Percentiles rank a stretch among this genome's conserved stretches.
phyloP scores from a whole-genome alignment of 2,888 invertebrate genomes.

The Drosophila kanekoi region DNA sequence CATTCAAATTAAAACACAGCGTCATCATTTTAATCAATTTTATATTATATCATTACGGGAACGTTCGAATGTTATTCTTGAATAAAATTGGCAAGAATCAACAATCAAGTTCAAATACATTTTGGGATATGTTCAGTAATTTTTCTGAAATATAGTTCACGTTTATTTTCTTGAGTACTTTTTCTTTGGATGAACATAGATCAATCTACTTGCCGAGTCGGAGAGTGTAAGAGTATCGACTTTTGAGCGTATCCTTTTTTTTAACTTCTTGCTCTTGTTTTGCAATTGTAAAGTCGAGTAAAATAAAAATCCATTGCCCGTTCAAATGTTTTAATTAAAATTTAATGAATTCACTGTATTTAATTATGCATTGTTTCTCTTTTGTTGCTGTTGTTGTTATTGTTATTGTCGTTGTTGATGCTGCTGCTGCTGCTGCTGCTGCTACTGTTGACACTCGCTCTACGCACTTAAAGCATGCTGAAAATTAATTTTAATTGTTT shows the following conservation, averaged over 20 bases:
- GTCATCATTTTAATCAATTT: no score
- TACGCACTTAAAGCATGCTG: conserved; percentile 50
- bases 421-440: conserved; percentile 11
- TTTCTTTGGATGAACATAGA: no score
- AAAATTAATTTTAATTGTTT: conserved; percentile 74
- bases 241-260: conserved; percentile 25
- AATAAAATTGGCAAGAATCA: no score
- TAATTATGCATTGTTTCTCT: conserved; percentile 71
- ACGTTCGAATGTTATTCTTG: no score
- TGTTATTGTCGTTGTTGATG: not conserved
- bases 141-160: no score
- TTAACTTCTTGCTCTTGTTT: conserved; percentile 15
- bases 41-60: no score
- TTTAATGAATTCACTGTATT: conserved; percentile 75
- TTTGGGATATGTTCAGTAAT: no score
- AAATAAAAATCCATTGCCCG: conserved; percentile 74
- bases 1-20: no score
- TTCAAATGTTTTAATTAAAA: conserved; percentile 79
- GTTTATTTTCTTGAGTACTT: no score
- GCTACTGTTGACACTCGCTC: conserved; percentile 30
- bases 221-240: conserved; percentile 38
- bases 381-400: conserved; percentile 25
- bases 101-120: no score
- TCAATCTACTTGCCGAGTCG: no score
- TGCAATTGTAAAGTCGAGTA: conserved; percentile 44